A percentile compares a stretch with the other conserved stretches of the same genome.
These are phyloP conservation scores for Atlantisia rogersi DNA, from an alignment of 2,113 vertebrate genomes.

Conservation along the genomic window DNA sequence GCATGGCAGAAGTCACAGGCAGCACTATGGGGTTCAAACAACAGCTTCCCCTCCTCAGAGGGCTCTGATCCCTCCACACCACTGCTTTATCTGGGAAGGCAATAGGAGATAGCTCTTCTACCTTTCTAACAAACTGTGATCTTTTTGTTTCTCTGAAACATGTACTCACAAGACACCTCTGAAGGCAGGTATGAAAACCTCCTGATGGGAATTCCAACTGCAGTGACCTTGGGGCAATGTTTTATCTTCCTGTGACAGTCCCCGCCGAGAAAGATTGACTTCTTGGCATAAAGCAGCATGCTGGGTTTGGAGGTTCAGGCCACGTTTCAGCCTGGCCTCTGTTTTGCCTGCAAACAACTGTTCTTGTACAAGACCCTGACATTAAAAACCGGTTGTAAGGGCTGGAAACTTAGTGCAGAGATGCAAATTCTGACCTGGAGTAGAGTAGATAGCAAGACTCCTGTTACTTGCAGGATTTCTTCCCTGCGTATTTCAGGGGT, in stretches of 20 bases:
- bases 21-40: neutral
- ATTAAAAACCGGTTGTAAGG: neutral
- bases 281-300: slow-evolving; percentile 23
- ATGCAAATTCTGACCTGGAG: neutral
- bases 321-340: slow-evolving; percentile 22
- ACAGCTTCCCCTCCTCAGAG: neutral
- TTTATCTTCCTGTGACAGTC: slow-evolving; percentile 69
- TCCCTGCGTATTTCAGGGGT: neutral
- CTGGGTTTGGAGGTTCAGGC: slow-evolving; percentile 16
- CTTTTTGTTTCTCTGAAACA: slow-evolving; percentile 40
- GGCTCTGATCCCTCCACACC: neutral
- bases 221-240: slow-evolving; percentile 70
- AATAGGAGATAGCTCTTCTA: neutral
- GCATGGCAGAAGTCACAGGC: neutral
- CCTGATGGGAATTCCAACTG: slow-evolving; percentile 68
- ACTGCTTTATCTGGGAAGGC: neutral
- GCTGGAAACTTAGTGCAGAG: neutral
- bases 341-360: slow-evolving; percentile 23
- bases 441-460: neutral
- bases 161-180: slow-evolving; percentile 71
- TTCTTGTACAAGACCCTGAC: neutral
- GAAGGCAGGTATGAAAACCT: slow-evolving; percentile 66
- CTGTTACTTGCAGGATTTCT: neutral
- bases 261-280: slow-evolving; percentile 62
- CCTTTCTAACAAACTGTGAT: neutral